phyloP scores from a whole-genome alignment of 1,140 invertebrate species.

The Pteromalus puparum region DNA sequence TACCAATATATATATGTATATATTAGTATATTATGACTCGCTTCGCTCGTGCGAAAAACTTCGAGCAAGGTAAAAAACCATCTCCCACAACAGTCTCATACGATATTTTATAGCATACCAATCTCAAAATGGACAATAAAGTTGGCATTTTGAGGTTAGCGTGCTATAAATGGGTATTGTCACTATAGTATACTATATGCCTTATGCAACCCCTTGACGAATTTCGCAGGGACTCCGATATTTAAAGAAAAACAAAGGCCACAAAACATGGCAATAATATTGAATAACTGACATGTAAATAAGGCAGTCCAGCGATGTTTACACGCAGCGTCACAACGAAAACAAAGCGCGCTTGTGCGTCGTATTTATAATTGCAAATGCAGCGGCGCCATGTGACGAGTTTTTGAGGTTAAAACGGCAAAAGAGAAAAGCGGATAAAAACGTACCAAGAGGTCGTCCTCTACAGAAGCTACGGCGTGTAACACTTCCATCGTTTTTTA shows the following conservation, averaged over 20 bases:
- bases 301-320: constrained; percentile 2
- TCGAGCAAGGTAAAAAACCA: too few relatives aligned
- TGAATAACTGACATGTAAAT: background rate
- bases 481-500: background rate
- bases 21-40: too few relatives aligned
- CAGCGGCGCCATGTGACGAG: constrained; percentile 1
- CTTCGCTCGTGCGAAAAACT: too few relatives aligned
- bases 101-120: too few relatives aligned
- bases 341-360: background rate
- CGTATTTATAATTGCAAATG: background rate
- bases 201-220: constrained; percentile 22
- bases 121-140: too few relatives aligned
- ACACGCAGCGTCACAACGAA: background rate
- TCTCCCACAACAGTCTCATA: too few relatives aligned
- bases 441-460: background rate
- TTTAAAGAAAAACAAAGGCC: background rate
- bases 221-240: background rate
- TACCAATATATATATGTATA: background rate
- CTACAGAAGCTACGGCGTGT: background rate
- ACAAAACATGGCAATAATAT: background rate
- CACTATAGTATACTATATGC: background rate
- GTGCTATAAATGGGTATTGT: too few relatives aligned
- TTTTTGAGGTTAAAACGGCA: background rate
- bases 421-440: background rate
- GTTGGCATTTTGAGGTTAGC: too few relatives aligned